Conservation (phyloP, 2,113 vertebrate genomes). For the Eidolon helvum region DNA sequence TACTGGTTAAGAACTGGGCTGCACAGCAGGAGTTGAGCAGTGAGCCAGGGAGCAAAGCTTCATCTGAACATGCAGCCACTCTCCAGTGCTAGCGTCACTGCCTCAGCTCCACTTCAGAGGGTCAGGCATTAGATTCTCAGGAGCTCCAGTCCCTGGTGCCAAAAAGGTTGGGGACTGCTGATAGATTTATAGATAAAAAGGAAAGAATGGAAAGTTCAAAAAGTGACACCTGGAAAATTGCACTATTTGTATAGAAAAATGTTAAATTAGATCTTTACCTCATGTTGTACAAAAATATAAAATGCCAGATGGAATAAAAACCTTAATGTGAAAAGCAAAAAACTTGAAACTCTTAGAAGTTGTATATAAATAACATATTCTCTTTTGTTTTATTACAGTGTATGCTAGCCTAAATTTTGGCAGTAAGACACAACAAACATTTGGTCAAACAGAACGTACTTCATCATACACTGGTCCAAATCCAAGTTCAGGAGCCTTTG, state of each 20-base stretch:
- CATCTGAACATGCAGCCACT: too few relatives aligned
- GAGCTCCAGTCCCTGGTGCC: too few relatives aligned
- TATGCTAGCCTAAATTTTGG: constrained; percentile 77
- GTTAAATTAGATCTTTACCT: constrained; percentile 5
- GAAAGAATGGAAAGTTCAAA: not conserved
- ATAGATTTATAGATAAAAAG: not conserved
- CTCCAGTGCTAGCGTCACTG: too few relatives aligned
- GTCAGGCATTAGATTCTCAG: too few relatives aligned
- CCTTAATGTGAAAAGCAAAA: not conserved
- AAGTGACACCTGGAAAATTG: not conserved
- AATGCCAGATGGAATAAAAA: not conserved
- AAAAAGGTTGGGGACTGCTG: too few relatives aligned
- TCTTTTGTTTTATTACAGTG: constrained; percentile 70
- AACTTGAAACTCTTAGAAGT: not conserved
- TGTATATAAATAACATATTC: not conserved
- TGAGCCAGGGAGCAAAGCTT: too few relatives aligned
- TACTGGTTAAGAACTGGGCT: too few relatives aligned
- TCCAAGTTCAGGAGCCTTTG: constrained; percentile 82
- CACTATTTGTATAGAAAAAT: not conserved
- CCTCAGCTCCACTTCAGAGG: too few relatives aligned
- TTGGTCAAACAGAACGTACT: constrained; percentile 84
- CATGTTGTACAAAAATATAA: not conserved
- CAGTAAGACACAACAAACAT: constrained; percentile 80
- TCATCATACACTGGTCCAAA: constrained; percentile 75
- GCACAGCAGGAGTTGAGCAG: too few relatives aligned